Percentiles rank a stretch among this genome's conserved stretches.
Conservation (phyloP, 2,888 invertebrate genomes). For the Campaea margaritaria region DNA sequence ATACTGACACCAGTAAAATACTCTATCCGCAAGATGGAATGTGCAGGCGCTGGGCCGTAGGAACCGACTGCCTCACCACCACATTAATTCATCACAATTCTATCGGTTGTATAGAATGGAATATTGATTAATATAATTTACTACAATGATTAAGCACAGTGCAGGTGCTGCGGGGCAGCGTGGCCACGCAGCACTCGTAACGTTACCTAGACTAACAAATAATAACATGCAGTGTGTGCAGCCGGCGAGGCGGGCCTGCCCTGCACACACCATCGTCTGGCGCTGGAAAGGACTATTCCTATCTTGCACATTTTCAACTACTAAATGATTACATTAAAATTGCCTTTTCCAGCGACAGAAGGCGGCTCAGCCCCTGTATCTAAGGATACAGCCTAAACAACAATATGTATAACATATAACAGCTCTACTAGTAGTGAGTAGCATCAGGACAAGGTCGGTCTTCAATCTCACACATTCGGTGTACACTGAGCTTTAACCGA, state of each 20-base stretch:
- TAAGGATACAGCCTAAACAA: conserved; percentile 69
- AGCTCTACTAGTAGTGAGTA: conserved; percentile 77
- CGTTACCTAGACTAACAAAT: conserved; percentile 72
- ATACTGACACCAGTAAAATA: conserved; percentile 84
- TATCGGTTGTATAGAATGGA: conserved; percentile 74
- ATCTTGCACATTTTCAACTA: conserved; percentile 54
- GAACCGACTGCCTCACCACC: conserved; percentile 61
- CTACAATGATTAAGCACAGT: conserved; percentile 73
- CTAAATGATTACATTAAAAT: conserved; percentile 57
- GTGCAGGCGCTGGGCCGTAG: conserved; percentile 68
- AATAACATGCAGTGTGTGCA: conserved; percentile 68
- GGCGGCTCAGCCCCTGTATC: conserved; percentile 57
- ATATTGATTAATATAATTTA: conserved; percentile 76
- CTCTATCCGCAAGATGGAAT: conserved; percentile 77
- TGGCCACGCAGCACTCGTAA: conserved; percentile 47
- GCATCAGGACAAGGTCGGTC: conserved; percentile 71
- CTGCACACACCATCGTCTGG: conserved; percentile 47
- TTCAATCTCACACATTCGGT: conserved; percentile 66
- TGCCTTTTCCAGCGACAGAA: conserved; percentile 44
- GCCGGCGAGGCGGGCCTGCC: conserved; percentile 39
- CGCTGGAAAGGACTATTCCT: conserved; percentile 46
- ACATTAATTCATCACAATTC: conserved; percentile 75
- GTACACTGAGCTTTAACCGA: conserved; percentile 61
- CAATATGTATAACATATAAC: conserved; percentile 73
- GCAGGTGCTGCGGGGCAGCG: conserved; percentile 47